Conservation (phyloP, 2,888 invertebrate species). For the Melangyna quadrimaculata region DNA sequence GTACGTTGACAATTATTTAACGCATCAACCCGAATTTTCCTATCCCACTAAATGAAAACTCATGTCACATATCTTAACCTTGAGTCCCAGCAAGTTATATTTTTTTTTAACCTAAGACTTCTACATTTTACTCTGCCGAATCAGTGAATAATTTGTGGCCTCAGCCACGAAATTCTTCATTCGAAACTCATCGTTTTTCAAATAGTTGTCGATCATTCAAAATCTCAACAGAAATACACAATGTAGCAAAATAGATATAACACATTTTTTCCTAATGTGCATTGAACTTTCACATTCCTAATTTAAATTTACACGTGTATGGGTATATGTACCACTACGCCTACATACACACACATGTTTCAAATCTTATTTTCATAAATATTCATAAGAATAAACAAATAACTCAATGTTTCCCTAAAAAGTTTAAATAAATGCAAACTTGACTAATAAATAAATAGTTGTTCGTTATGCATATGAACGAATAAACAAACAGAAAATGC, state of each 20-base stretch:
- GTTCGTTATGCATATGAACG: constrained; percentile 14
- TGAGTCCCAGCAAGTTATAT: no score
- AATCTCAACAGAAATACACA: background rate
- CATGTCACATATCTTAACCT: no score
- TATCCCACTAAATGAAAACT: no score
- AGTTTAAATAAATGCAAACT: constrained; percentile 24
- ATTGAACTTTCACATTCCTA: constrained; percentile 10
- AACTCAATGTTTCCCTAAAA: background rate
- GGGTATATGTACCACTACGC: background rate
- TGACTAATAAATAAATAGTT: constrained; percentile 35
- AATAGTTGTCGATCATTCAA: background rate
- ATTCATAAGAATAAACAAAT: constrained; percentile 16
- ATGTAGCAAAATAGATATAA: background rate
- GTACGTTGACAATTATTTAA: no score
- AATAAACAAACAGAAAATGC: background rate
- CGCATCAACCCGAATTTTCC: no score
- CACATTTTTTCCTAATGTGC: background rate
- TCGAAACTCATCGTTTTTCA: background rate
- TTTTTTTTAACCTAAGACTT: no score
- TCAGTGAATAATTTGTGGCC: no score
- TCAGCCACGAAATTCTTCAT: background rate
- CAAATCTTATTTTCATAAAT: constrained; percentile 18
- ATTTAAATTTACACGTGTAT: background rate
- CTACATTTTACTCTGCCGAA: no score
- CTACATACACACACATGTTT: background rate